A percentile compares a stretch with the other conserved stretches of the same genome.
These are phyloP conservation scores for Epinephelus moara DNA, from an alignment of 2,113 vertebrate genomes.

Conservation along the genomic window DNA sequence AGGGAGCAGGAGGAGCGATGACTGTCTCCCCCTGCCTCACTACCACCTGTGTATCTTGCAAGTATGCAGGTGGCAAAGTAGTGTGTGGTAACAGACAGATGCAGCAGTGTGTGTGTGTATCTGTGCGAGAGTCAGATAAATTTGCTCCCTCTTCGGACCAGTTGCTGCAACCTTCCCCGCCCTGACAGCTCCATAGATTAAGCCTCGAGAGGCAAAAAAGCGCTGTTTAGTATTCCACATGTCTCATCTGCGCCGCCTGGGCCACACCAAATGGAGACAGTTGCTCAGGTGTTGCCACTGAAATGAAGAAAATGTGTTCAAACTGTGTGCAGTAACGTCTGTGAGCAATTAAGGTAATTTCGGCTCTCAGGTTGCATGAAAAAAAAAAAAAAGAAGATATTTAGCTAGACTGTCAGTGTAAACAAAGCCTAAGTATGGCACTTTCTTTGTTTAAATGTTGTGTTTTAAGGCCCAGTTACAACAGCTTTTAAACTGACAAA, in stretches of 20 bases:
- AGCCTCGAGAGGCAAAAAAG: constrained; percentile 47
- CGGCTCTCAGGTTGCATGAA: background rate
- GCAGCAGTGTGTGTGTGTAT: background rate
- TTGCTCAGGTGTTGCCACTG: constrained; percentile 27
- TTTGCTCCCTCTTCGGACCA: constrained; percentile 41
- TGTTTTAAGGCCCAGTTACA: background rate
- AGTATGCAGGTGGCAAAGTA: constrained; percentile 36
- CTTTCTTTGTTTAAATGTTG: background rate
- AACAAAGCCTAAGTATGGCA: background rate
- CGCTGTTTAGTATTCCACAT: constrained; percentile 62
- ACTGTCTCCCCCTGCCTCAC: constrained; percentile 11
- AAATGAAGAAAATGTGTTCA: constrained; percentile 23
- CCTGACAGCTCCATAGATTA: constrained; percentile 72
- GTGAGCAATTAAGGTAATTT: background rate
- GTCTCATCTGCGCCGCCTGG: constrained; percentile 25
- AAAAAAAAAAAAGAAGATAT: background rate
- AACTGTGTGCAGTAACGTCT: background rate
- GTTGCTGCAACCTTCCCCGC: constrained; percentile 22
- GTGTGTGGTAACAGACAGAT: constrained; percentile 42
- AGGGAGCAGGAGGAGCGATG: constrained; percentile 43
- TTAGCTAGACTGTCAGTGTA: background rate
- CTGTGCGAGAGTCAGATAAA: constrained; percentile 36
- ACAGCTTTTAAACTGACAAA: background rate
- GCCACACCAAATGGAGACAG: constrained; percentile 27
- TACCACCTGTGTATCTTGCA: constrained; percentile 47